These are phyloP conservation scores for Ochropleura leucogaster DNA, from an alignment of 2,888 invertebrate species.

Conservation along the genomic window DNA sequence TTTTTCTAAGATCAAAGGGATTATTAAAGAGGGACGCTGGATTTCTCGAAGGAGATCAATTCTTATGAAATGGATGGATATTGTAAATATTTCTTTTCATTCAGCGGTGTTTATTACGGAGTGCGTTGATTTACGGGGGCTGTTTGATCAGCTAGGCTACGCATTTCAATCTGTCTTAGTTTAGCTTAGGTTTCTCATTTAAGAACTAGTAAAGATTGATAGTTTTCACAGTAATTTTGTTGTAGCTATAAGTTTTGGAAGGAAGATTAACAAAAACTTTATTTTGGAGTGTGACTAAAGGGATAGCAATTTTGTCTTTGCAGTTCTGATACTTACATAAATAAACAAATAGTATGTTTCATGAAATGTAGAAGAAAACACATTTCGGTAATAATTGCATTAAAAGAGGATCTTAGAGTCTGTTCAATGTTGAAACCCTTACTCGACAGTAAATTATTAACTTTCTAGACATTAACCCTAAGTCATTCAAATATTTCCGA, in stretches of 20 bases:
- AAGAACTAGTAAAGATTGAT: neutral
- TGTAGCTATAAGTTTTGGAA: neutral
- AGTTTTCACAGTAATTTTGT: neutral
- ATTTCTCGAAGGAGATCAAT: conserved; percentile 61
- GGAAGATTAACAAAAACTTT: neutral
- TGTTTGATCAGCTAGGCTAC: conserved; percentile 29
- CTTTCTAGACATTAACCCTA: neutral
- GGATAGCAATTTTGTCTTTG: too few species aligned
- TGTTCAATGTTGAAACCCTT: too few species aligned
- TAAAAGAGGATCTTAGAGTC: too few species aligned
- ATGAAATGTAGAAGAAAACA: neutral
- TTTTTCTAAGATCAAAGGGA: conserved; percentile 59
- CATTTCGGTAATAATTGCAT: neutral
- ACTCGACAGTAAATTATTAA: neutral
- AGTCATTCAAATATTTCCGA: neutral
- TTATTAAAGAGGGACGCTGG: conserved; percentile 44
- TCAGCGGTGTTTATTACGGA: conserved; percentile 31
- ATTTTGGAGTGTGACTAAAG: neutral
- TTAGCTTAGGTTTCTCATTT: neutral
- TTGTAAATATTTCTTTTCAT: conserved; percentile 51
- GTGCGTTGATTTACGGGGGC: conserved; percentile 37
- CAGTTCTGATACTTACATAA: neutral
- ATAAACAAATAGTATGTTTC: neutral
- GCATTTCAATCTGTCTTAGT: conserved; percentile 12
- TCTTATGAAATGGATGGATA: conserved; percentile 46